Percentiles rank a stretch among this genome's conserved stretches.
Evolutionary conservation across 2,113 vertebrate species (phyloP).

Genomic region (Pachypanchax playfairii): DNA sequence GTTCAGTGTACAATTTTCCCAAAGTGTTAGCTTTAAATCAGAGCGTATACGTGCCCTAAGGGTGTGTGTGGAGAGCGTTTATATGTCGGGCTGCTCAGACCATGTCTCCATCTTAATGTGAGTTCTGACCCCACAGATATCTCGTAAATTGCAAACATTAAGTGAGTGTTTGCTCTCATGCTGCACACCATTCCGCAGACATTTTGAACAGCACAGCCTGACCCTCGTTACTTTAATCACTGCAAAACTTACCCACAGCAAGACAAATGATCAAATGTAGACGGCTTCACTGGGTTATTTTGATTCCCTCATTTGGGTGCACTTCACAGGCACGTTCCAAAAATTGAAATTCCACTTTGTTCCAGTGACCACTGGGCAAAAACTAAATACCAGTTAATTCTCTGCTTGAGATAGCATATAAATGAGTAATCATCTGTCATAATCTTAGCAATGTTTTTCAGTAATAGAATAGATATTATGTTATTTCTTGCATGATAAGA

Average conservation of each 20-base stretch:
- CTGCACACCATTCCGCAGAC: conserved; percentile 38
- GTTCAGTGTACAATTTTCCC: conserved; percentile 52
- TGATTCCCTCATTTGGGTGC: conserved; percentile 20
- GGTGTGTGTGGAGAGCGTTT: conserved; percentile 65
- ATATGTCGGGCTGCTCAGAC: conserved; percentile 47
- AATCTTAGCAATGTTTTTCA: conserved; percentile 65
- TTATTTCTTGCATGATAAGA: conserved; percentile 70
- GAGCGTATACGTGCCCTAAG: conserved; percentile 52
- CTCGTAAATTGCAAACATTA: conserved; percentile 61
- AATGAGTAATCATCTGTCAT: conserved; percentile 64
- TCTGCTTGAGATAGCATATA: conserved; percentile 65
- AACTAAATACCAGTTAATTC: conserved; percentile 65
- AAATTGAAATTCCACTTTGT: conserved; percentile 48
- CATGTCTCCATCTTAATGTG: conserved; percentile 58
- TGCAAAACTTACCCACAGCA: background rate
- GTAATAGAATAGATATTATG: conserved; percentile 65
- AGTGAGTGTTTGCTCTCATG: conserved; percentile 19
- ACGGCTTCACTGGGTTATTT: conserved; percentile 17
- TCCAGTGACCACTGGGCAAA: conserved; percentile 51
- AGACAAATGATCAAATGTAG: conserved; percentile 22
- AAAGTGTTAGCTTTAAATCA: conserved; percentile 53
- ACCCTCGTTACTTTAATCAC: conserved; percentile 15
- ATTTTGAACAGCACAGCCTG: conserved; percentile 17
- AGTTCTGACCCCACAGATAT: conserved; percentile 64
- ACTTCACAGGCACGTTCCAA: conserved; percentile 19